Conservation (phyloP, 2,113 vertebrate genomes). For the Pandion haliaetus region DNA sequence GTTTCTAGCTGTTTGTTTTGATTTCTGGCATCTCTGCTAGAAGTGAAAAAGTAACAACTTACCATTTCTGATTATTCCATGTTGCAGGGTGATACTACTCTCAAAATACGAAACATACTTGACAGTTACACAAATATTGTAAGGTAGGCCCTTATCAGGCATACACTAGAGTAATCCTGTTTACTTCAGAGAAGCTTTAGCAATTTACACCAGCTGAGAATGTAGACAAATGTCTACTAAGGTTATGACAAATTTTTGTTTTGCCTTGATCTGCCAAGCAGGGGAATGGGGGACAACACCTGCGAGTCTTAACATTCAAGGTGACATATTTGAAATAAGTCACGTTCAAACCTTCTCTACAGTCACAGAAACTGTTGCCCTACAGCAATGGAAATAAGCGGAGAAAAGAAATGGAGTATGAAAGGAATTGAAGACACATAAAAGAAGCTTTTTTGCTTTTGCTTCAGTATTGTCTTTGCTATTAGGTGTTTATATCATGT, state of each 20-base stretch:
- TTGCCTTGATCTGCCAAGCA: not conserved
- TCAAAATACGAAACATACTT: not conserved
- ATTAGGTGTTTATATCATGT: not conserved
- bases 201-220: not conserved
- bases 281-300: not conserved
- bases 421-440: slow-evolving; percentile 16
- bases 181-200: not conserved
- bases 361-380: slow-evolving; percentile 35
- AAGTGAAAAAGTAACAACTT: not conserved
- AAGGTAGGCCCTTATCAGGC: not conserved
- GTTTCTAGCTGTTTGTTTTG: not conserved
- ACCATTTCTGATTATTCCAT: not conserved
- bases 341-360: slow-evolving; percentile 39
- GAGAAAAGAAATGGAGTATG: slow-evolving; percentile 30
- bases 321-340: slow-evolving; percentile 52
- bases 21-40: not conserved
- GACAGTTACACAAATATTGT: not conserved
- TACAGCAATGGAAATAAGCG: slow-evolving; percentile 43
- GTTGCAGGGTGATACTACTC: not conserved
- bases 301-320: slow-evolving; percentile 53
- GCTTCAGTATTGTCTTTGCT: slow-evolving; percentile 37
- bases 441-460: slow-evolving; percentile 37
- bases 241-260: not conserved
- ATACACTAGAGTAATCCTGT: not conserved
- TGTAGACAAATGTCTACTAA: not conserved